These are phyloP conservation scores for Muschampia plurimacula DNA, from an alignment of 2,888 invertebrate genomes.

Conservation along the genomic window DNA sequence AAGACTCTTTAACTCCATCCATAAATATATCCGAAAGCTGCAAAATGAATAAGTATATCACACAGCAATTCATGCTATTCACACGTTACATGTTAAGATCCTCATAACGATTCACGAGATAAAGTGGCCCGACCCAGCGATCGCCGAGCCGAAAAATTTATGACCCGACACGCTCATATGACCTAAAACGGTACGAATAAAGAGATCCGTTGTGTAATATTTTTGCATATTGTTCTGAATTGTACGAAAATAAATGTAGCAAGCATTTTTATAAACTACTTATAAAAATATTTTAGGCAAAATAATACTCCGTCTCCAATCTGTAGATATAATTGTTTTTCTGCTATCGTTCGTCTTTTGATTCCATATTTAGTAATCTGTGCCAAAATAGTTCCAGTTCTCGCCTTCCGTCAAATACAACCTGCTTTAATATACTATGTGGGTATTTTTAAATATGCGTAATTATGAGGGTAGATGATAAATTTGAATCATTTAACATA, in stretches of 20 bases:
- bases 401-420: too few species aligned
- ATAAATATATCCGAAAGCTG: background rate
- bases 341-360: too few species aligned
- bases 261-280: background rate
- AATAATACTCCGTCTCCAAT: too few species aligned
- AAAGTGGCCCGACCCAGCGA: conserved; percentile 52
- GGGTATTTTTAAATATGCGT: too few species aligned
- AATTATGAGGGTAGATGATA: too few species aligned
- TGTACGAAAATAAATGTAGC: background rate
- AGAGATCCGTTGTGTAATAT: conserved; percentile 6
- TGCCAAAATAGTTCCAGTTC: too few species aligned
- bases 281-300: too few species aligned
- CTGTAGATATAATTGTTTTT: too few species aligned
- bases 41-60: conserved; percentile 3
- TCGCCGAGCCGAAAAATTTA: conserved; percentile 38
- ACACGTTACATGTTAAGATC: conserved; percentile 24
- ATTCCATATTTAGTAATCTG: too few species aligned
- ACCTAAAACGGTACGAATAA: conserved; percentile 13
- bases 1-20: background rate
- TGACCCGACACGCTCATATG: conserved; percentile 33
- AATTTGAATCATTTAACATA: too few species aligned
- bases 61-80: conserved; percentile 18
- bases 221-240: background rate
- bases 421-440: too few species aligned
- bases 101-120: conserved; percentile 43